phyloP scores from a whole-genome alignment of 1,140 invertebrate species.

The Hylaeus anthracinus region DNA sequence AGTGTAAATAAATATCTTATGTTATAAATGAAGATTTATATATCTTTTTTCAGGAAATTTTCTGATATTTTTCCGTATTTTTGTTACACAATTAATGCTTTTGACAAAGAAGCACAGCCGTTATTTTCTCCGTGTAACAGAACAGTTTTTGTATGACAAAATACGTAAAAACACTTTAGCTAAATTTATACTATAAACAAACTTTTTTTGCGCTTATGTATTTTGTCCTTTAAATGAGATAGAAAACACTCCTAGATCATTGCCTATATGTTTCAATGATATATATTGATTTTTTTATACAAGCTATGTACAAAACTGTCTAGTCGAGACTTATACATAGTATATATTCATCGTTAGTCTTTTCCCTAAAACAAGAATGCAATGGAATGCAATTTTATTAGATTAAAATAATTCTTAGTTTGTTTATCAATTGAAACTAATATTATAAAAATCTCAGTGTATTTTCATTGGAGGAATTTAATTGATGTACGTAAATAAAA shows the following conservation, averaged over 20 bases:
- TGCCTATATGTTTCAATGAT: slow-evolving; percentile 18
- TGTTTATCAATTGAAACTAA: slow-evolving; percentile 2
- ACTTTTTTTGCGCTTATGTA: slow-evolving; percentile 22
- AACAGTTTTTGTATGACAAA: slow-evolving; percentile 35
- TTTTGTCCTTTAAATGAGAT: slow-evolving; percentile 39
- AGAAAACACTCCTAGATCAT: slow-evolving; percentile 50
- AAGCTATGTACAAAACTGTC: slow-evolving; percentile 76
- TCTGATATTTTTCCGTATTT: background rate
- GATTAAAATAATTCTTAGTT: slow-evolving; percentile 14
- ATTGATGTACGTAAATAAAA: slow-evolving; percentile 37
- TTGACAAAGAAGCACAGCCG: slow-evolving; percentile 43
- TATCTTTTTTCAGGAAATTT: slow-evolving; percentile 19
- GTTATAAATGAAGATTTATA: slow-evolving; percentile 28
- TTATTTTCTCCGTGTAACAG: slow-evolving; percentile 33
- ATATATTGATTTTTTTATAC: slow-evolving; percentile 66
- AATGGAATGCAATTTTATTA: slow-evolving; percentile 40
- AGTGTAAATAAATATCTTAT: slow-evolving; percentile 30
- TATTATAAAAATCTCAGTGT: slow-evolving; percentile 8
- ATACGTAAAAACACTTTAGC: slow-evolving; percentile 31
- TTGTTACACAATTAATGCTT: slow-evolving; percentile 33
- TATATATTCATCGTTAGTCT: slow-evolving; percentile 49
- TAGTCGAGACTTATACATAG: slow-evolving; percentile 46
- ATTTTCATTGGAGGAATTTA: slow-evolving; percentile 27
- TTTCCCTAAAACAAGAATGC: slow-evolving; percentile 54
- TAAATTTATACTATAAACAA: slow-evolving; percentile 31